Evolutionary conservation across 1,140 invertebrate species (phyloP).

Genomic region (Pissodes strobi): DNA sequence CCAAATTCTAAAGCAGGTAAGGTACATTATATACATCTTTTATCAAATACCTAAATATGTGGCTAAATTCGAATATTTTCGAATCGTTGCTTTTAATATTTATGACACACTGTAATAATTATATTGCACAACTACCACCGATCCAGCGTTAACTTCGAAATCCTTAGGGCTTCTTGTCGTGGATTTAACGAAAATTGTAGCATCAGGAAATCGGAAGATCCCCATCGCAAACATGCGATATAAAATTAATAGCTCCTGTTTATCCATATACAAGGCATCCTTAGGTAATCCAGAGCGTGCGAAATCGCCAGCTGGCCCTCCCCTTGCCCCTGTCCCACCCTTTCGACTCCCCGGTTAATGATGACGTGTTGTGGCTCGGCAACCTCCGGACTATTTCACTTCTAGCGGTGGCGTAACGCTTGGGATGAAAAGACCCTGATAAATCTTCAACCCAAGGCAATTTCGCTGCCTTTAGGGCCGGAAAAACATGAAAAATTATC

Average conservation of each 20-base stretch:
- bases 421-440: conserved; percentile 21
- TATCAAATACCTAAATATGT: no score
- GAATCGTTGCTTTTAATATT: no score
- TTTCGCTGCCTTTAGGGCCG: conserved; percentile 35
- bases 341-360: conserved; percentile 28
- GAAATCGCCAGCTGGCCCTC: conserved; percentile 26
- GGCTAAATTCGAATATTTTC: no score
- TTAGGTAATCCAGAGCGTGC: conserved; percentile 29
- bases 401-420: conserved; percentile 27
- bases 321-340: conserved; percentile 5
- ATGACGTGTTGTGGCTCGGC: conserved; percentile 38
- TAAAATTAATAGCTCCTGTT: conserved; percentile 32
- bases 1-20: no score
- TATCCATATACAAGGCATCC: conserved; percentile 30
- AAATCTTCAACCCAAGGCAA: conserved; percentile 27
- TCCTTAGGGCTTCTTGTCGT: no score
- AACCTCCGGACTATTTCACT: conserved; percentile 39
- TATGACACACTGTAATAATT: no score
- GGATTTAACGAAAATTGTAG: no score
- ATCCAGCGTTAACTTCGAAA: no score
- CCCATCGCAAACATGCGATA: conserved; percentile 11
- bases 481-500: conserved; percentile 31
- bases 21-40: no score
- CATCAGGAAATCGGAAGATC: not conserved
- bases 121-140: no score